A percentile compares a stretch with the other conserved stretches of the same genome.
Conservation (phyloP, 2,113 vertebrate genomes). For the Alethe castanea region DNA sequence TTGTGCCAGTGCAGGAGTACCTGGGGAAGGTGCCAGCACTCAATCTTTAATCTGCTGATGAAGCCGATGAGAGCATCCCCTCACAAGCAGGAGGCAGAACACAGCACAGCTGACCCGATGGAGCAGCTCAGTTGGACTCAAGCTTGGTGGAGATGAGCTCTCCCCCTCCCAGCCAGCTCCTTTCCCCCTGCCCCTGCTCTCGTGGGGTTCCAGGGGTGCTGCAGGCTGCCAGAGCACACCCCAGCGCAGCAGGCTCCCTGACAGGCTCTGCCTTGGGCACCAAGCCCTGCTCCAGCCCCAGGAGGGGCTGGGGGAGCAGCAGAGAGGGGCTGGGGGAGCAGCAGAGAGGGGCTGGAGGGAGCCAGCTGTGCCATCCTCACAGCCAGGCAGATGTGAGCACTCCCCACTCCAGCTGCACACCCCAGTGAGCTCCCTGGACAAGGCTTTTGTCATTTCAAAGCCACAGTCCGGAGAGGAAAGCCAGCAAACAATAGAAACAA, state of each 20-base stretch:
- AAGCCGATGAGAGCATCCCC: neutral
- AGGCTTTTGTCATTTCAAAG: neutral
- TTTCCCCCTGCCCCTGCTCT: neutral
- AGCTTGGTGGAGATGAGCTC: neutral
- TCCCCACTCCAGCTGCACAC: neutral
- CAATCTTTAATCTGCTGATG: conserved; percentile 54
- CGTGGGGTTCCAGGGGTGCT: neutral
- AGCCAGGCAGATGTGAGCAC: neutral
- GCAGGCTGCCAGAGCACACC: neutral
- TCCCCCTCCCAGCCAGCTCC: neutral
- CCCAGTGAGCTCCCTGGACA: neutral
- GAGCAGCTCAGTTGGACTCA: neutral
- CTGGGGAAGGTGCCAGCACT: conserved; percentile 56
- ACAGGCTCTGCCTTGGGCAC: neutral
- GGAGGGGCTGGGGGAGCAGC: neutral
- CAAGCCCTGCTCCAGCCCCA: fast-evolving
- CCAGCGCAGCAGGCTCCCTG: neutral
- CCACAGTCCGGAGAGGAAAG: neutral
- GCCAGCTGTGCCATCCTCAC: neutral
- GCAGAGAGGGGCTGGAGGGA: neutral
- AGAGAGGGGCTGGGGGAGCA: neutral
- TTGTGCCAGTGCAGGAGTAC: neutral
- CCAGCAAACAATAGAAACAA: neutral
- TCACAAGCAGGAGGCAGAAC: neutral
- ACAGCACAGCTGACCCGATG: neutral